Conservation (phyloP, 2,113 vertebrate genomes). For the Grallaria varia region DNA sequence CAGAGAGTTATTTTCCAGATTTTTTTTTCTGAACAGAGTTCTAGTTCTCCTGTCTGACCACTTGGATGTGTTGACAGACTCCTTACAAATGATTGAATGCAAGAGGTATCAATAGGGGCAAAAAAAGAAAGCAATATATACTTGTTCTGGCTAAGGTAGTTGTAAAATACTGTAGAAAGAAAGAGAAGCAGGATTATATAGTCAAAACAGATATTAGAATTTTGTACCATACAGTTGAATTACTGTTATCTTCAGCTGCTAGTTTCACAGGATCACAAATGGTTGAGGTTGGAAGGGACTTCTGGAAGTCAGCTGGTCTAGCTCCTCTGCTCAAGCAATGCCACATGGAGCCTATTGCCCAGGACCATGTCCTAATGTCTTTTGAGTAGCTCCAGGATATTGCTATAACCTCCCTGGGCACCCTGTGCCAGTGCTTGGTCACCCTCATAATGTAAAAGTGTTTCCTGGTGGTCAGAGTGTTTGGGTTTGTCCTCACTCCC, state of each 20-base stretch:
- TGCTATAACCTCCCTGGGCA: background rate
- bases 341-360: background rate
- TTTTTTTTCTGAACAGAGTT: background rate
- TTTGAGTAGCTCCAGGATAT: background rate
- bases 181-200: background rate
- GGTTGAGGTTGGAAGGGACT: background rate
- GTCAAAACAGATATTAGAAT: background rate
- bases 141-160: background rate
- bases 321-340: background rate
- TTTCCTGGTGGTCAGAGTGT: background rate
- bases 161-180: background rate
- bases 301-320: background rate
- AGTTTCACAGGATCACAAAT: background rate
- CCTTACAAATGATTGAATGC: background rate
- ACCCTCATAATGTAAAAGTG: background rate
- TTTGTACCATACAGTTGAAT: background rate
- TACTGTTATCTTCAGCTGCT: background rate
- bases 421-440: background rate
- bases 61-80: background rate
- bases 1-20: background rate
- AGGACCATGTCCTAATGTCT: accelerated
- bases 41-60: background rate
- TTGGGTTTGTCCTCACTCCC: background rate
- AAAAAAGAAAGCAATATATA: background rate
- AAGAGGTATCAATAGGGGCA: background rate